Base-by-base conservation (phyloP, 2,113 vertebrate genomes). In the Sinocyclocheilus rhinocerous region DNA sequence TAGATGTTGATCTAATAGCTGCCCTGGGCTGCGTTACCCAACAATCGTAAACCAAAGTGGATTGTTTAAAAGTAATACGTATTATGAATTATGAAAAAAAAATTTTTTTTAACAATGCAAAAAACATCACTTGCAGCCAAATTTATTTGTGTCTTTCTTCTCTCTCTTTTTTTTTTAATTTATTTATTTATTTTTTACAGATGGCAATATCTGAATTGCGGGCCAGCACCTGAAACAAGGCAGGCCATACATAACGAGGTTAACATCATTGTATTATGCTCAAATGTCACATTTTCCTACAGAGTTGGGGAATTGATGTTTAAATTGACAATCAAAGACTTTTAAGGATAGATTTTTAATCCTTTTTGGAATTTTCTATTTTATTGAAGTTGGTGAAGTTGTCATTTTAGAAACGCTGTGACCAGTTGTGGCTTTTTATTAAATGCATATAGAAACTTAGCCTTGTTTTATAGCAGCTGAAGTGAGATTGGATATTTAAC, bases 101-200 rank as follows among this genome's bases (percentile, higher is more conserved):
- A 1, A 1, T 2, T 29, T 29, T 29, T 29, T 69, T 36, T 33
- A 15, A 36, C 10, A 4, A 33, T 8, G 29, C 26, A 18, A 69
- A 69, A 69, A 69, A 69, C 16, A 69, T 36, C 26, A 36, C 29
- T 69, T 36, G 29, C 6, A 4, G 9, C 16, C 5, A 36, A 4
- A 70, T 33, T 16, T 16, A 33, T 69, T 18, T 55, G 4, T 55
- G 1, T 55, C 16, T 5, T 55, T 26, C 26, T 0, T 26, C 26
- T 26, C 26, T 26, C 26, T 70, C 1, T 70, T 6, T 29, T 36
- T 39, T 70, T 77, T 70, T 61, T n/a, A n/a, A n/a, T n/a, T n/a
- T n/a, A n/a, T n/a, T n/a, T n/a, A n/a, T n/a, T 76, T 13, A 11
- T 4, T 72, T 11, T 88, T 78, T 88, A 48, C 67, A 89, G 88